A percentile compares a stretch with the other conserved stretches of the same genome.
Evolutionary conservation across 2,888 invertebrate genomes (phyloP).

Genomic region (Philereme vetulata): DNA sequence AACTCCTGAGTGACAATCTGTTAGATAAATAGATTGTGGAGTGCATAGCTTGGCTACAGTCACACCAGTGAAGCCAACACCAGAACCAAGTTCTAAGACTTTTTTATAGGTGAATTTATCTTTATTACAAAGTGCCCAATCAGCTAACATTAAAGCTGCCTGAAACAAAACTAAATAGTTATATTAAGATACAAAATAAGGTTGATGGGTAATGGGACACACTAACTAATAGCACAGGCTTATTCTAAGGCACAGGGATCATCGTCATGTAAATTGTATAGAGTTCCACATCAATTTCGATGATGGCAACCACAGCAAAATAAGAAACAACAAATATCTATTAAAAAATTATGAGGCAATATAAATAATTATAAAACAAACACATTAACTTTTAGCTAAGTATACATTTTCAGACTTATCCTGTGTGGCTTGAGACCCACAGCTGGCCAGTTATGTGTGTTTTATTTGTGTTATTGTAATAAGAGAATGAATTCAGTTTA

Average conservation of each 20-base stretch:
- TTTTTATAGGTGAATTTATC: constrained; percentile 78
- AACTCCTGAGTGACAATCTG: constrained; percentile 88
- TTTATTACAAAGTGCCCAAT: constrained; percentile 86
- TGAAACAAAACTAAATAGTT: constrained; percentile 54
- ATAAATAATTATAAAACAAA: not conserved
- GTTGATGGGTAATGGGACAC: no score
- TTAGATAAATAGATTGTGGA: constrained; percentile 83
- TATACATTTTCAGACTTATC: not conserved
- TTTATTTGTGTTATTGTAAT: not conserved
- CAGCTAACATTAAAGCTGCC: constrained; percentile 88
- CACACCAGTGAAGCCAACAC: constrained; percentile 89
- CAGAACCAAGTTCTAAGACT: constrained; percentile 90
- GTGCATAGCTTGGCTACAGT: constrained; percentile 81
- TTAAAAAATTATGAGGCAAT: no score
- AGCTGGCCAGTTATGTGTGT: no score
- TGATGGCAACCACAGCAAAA: no score
- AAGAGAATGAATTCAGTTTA: constrained; percentile 46
- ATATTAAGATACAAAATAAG: no score
- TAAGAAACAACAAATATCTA: no score
- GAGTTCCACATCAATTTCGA: no score
- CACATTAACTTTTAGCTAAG: not conserved
- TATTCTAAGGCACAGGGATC: no score
- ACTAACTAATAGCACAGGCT: no score
- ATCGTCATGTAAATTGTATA: no score
- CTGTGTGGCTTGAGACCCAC: no score